A percentile compares a stretch with the other conserved stretches of the same genome.
phyloP scores from a whole-genome alignment of 2,888 invertebrate genomes.

The Eurytoma adleriae region DNA sequence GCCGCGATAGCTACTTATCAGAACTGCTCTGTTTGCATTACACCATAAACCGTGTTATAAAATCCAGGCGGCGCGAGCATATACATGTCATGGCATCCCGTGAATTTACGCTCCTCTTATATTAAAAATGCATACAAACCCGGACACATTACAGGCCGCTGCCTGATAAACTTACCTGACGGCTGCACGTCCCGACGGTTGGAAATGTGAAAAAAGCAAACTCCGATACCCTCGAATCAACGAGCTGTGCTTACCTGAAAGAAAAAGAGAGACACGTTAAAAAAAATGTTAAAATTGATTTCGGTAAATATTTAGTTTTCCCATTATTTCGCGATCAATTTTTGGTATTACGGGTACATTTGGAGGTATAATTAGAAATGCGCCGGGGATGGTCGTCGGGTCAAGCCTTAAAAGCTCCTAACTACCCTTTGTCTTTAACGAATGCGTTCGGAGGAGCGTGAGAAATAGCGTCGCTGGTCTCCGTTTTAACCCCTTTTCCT shows the following conservation, averaged over 20 bases:
- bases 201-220: slow-evolving; percentile 55
- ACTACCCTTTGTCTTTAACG: slow-evolving; percentile 71
- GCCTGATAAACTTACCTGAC: slow-evolving; percentile 56
- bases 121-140: slow-evolving; percentile 70
- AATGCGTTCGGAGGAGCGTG: slow-evolving; percentile 59
- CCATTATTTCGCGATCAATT: no score
- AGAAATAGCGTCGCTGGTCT: slow-evolving; percentile 18
- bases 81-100: slow-evolving; percentile 67
- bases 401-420: slow-evolving; percentile 61
- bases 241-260: slow-evolving; percentile 48
- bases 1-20: slow-evolving; percentile 75
- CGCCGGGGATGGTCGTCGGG: not conserved
- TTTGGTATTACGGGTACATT: no score
- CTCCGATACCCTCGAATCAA: slow-evolving; percentile 52
- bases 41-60: slow-evolving; percentile 73
- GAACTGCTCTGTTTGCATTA: slow-evolving; percentile 70
- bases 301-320: slow-evolving; percentile 11
- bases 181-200: slow-evolving; percentile 55
- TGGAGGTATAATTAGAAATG: not conserved
- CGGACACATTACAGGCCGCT: slow-evolving; percentile 40
- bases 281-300: slow-evolving; percentile 2
- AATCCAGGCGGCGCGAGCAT: slow-evolving; percentile 68
- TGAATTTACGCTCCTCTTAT: slow-evolving; percentile 70
- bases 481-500: slow-evolving; percentile 73
- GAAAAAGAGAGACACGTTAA: slow-evolving; percentile 17